A percentile compares a stretch with the other conserved stretches of the same genome.
phyloP scores from a whole-genome alignment of 2,797 vertebrate genomes.

The Sebastiscus tertius region DNA sequence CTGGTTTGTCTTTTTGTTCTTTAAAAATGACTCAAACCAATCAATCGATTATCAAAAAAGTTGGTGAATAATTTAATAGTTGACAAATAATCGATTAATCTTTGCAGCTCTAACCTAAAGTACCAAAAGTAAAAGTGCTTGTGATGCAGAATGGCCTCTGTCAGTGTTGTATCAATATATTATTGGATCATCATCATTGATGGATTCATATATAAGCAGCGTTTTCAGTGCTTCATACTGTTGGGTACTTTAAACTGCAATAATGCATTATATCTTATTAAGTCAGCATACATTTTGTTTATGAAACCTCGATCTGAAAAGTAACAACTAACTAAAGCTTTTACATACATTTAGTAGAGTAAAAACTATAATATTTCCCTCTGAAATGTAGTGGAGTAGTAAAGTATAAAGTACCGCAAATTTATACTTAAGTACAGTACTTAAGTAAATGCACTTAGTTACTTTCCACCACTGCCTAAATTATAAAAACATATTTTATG shows the following conservation, averaged over 20 bases:
- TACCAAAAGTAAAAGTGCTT: not conserved
- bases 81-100: too few relatives aligned
- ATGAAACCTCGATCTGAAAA: not conserved
- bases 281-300: not conserved
- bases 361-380: not conserved
- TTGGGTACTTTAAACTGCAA: not conserved
- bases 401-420: not conserved
- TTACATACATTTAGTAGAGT: not conserved
- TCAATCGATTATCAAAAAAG: too few relatives aligned
- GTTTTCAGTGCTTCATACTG: not conserved
- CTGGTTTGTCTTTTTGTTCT: too few relatives aligned
- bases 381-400: not conserved
- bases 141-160: not conserved
- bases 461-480: not conserved
- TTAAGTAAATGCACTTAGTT: not conserved
- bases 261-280: not conserved
- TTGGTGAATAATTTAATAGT: too few relatives aligned
- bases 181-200: not conserved
- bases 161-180: not conserved
- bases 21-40: too few relatives aligned
- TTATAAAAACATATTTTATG: not conserved
- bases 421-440: not conserved
- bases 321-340: not conserved
- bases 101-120: not conserved
- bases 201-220: not conserved